Evolutionary conservation across 1,140 invertebrate genomes (phyloP), one percentile per base, ranked within the genome.

Genomic region (Triops longicaudatus): DNA sequence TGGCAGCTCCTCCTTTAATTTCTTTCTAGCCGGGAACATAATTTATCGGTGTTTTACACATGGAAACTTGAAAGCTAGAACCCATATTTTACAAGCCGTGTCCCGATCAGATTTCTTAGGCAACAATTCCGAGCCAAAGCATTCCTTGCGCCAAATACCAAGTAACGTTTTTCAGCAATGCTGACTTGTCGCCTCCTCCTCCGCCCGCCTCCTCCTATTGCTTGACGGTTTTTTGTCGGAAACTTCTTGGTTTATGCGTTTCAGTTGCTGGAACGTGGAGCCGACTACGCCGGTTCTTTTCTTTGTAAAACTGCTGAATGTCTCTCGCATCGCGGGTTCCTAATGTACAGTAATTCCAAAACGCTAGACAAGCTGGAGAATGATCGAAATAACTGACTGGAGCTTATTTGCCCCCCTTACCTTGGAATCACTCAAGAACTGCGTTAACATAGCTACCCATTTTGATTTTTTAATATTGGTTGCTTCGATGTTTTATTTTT

Each of bases 61-160:
- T 63, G 50, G 50, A 63, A 63, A 63, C 50, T 63, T 63, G 50
- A 63, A 63, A 63, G 50, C 50, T 63, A 63, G 50, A 63, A 63
- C 50, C 50, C 50, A 63, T 63, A 63, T 63, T 63, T 63, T 63
- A 63, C 50, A 63, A 63, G 50, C 50, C 50, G 50, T 63, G 50
- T 63, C 50, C 50, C 50, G 50, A 63, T 63, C 50, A 63, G 50
- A 63, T 63, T 63, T 63, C 50, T 63, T 63, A 63, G 50, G 50
- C 50, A 63, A 63, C 50, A 63, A 63, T 63, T 63, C 50, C 50
- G 14, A 63, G 50, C 50, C 50, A 63, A 63, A 63, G 50, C 50
- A 63, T 63, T 63, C 22, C 50, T 22, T 63, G 22, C 22, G 50
- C 17, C 50, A 63, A 63, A 63, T 63, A 63, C 50, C 50, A 63